Percentiles rank a stretch among this genome's conserved stretches.
These are phyloP conservation scores for Triplophysa tibetana DNA, from an alignment of 2,113 vertebrate genomes.

Conservation along the genomic window DNA sequence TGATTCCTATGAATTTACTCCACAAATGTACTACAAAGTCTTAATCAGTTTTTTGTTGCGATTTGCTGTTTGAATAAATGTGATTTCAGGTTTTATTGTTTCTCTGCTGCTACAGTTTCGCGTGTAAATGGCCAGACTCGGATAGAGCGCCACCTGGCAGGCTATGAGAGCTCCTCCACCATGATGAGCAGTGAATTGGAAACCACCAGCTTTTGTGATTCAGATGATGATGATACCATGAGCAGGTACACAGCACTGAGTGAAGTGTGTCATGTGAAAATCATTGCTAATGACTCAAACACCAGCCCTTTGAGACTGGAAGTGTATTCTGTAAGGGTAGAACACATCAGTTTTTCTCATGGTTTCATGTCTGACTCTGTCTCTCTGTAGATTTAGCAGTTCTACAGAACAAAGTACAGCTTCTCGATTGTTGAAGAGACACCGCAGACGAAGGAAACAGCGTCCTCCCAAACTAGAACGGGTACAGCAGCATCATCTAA, in stretches of 20 bases:
- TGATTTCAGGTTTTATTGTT: neutral
- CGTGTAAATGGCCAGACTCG: constrained; percentile 77
- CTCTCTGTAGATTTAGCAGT: constrained; percentile 80
- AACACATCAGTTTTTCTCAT: neutral
- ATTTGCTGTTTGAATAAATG: neutral
- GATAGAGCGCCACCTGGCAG: constrained; percentile 83
- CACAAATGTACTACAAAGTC: too few relatives aligned
- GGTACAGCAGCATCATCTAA: constrained; percentile 58
- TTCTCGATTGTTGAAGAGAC: constrained; percentile 84
- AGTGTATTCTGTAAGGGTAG: neutral
- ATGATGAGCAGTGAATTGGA: constrained; percentile 89
- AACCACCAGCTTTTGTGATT: constrained; percentile 86
- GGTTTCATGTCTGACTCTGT: neutral
- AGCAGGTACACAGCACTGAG: constrained; percentile 73
- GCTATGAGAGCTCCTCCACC: constrained; percentile 84
- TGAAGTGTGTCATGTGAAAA: neutral
- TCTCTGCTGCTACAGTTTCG: constrained; percentile 56
- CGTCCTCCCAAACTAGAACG: constrained; percentile 83
- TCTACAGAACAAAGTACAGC: constrained; percentile 87
- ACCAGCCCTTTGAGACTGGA: too few relatives aligned
- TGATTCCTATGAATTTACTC: too few relatives aligned
- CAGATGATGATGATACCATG: constrained; percentile 86
- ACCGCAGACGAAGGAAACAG: constrained; percentile 85
- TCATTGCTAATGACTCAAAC: too few relatives aligned
- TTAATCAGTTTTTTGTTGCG: too few relatives aligned